phyloP scores from a whole-genome alignment of 92 coral and sea anemone genomes.

The Desmophyllum pertusum region DNA sequence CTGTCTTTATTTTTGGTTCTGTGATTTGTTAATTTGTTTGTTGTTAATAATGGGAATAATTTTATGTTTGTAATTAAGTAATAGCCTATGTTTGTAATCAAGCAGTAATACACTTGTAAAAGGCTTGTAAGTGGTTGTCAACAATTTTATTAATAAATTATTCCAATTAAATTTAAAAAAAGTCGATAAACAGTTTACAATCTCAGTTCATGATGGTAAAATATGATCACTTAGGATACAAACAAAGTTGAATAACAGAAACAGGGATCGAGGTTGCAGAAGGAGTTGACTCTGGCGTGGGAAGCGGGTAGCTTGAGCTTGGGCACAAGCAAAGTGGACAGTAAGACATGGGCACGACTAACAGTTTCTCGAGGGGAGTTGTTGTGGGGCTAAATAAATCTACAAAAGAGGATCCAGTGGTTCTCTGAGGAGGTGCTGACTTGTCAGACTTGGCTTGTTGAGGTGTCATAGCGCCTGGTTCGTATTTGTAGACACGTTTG shows the following conservation, averaged over 20 bases:
- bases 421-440: background rate
- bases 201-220: background rate
- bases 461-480: constrained; percentile 41
- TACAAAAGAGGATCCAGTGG: background rate
- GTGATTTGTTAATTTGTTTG: too few species aligned
- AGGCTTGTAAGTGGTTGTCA: too few species aligned
- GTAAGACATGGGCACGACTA: constrained; percentile 3
- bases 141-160: too few species aligned
- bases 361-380: background rate
- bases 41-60: too few species aligned
- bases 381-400: constrained; percentile 1
- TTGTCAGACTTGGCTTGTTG: background rate
- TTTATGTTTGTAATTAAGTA: too few species aligned
- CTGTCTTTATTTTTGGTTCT: too few species aligned
- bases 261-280: constrained; percentile 5
- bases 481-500: constrained; percentile 61
- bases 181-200: background rate
- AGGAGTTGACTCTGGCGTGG: background rate
- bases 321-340: constrained; percentile 12
- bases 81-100: too few species aligned
- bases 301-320: background rate
- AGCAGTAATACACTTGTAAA: too few species aligned
- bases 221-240: background rate
- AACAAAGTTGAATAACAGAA: background rate
- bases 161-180: too few species aligned